Evolutionary conservation across 1,140 invertebrate species (phyloP), one percentile per base, ranked within the genome.

Genomic region (Pararge aegeria): DNA sequence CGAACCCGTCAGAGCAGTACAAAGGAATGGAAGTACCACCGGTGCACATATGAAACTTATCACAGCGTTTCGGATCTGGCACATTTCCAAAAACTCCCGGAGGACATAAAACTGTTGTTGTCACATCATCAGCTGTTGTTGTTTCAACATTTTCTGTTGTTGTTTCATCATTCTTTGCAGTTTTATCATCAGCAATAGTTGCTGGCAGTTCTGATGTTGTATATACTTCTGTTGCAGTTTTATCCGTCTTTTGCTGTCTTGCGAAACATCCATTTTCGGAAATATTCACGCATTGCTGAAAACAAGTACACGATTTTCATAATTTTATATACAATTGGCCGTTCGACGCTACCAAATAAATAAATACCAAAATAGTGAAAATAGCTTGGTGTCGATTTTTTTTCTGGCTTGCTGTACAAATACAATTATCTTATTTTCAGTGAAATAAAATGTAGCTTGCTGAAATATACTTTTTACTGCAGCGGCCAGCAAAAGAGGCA

Each of bases 31-130:
- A 52, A 0, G 50, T 49, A 10, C 70, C 73, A 13, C 49, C 66
- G 3, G 52, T 30, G 12, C 76, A 75, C 52, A 76, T 54, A 16
- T 68, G 72, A 27, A 59, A 74, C 10, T 61, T 58, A 46, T 74
- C 62, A 57, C 76, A 78, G 2, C 27, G 19, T 1, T 55, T 20
- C 12, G 75, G 68, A 65, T 80, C 58, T 7, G 74, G 49, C 0
- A 77, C 38, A 21, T 70, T 77, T 2, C 73, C 75, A 7, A 66
- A 71, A 2, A 54, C 24, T 10, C 55, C 66, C 16, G 51, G 37
- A 13, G 61, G 55, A 64, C 75, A 78, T 10, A 73, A 58, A 5
- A 18, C 18, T 20, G 49, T 5, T 38, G 12, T 19, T 18, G 34
- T 4, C 12, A 5, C 13, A 3, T n/a, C 12, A n/a, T 15, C 13